These are phyloP conservation scores for Opisthograptis luteolata DNA, from an alignment of 2,888 invertebrate species.

Conservation along the genomic window DNA sequence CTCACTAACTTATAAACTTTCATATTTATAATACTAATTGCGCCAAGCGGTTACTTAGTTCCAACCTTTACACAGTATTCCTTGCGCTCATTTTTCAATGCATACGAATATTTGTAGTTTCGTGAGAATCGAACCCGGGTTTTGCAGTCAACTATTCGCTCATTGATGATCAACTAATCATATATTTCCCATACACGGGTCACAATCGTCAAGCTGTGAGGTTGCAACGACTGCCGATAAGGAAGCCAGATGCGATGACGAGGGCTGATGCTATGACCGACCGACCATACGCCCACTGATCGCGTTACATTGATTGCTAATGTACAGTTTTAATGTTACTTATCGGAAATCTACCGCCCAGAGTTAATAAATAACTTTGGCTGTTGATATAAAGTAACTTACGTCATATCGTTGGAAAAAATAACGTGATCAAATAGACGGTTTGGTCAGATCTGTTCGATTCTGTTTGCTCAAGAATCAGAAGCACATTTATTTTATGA, in stretches of 20 bases:
- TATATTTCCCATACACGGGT: constrained; percentile 29
- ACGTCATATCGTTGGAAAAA: neutral
- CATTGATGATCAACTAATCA: too few species aligned
- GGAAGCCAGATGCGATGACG: constrained; percentile 61
- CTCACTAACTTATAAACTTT: too few species aligned
- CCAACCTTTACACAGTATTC: too few species aligned
- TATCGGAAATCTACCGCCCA: constrained; percentile 33
- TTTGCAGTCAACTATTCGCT: too few species aligned
- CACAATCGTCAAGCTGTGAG: constrained; percentile 42
- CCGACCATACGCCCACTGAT: constrained; percentile 69
- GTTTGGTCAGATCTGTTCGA: too few species aligned
- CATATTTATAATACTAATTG: too few species aligned
- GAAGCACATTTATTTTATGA: too few species aligned
- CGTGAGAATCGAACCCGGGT: too few species aligned
- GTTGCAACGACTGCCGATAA: constrained; percentile 61
- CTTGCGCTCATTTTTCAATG: too few species aligned
- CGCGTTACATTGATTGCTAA: constrained; percentile 56
- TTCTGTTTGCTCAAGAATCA: too few species aligned
- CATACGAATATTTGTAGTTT: too few species aligned
- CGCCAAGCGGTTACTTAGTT: too few species aligned
- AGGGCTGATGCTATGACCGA: constrained; percentile 22
- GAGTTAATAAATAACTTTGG: constrained; percentile 6
- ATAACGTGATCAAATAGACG: neutral
- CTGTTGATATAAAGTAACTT: neutral
- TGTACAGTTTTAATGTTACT: constrained; percentile 15